Percentiles rank a stretch among this genome's conserved stretches.
These are phyloP conservation scores for Pipistrellus pygmaeus DNA, from an alignment of 2,797 vertebrate species.

Conservation along the genomic window DNA sequence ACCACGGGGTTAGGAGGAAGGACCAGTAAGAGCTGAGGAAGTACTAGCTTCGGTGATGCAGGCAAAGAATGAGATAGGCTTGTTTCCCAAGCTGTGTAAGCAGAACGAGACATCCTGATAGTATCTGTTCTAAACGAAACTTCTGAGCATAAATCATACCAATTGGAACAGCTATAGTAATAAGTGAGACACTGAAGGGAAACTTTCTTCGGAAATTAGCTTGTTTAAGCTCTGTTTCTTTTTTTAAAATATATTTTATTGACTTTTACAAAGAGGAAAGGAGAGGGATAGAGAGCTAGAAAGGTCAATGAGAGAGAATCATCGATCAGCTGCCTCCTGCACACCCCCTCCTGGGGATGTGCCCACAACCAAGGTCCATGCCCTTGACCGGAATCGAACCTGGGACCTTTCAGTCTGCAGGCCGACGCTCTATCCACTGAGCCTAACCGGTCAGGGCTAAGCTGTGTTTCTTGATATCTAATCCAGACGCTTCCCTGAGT, in stretches of 20 bases:
- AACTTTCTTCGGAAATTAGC: neutral
- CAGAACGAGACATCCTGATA: conserved; percentile 44
- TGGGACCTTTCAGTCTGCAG: too few species aligned
- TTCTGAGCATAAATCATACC: conserved; percentile 34
- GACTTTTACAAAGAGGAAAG: too few species aligned
- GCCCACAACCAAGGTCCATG: too few species aligned
- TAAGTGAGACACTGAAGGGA: conserved; percentile 1
- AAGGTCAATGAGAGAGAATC: too few species aligned
- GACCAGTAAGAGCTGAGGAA: neutral
- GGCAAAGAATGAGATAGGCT: neutral
- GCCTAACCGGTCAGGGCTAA: too few species aligned
- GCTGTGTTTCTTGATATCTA: neutral
- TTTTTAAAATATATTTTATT: too few species aligned
- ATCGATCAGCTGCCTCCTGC: too few species aligned
- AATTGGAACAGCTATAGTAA: neutral
- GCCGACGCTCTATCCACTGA: too few species aligned
- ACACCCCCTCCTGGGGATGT: too few species aligned
- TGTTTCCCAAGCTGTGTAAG: neutral
- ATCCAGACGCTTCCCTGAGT: neutral
- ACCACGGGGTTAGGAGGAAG: neutral
- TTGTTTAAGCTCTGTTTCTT: neutral
- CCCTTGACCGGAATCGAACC: too few species aligned
- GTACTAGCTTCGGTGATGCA: neutral
- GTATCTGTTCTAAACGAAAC: conserved; percentile 38
- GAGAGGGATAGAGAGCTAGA: too few species aligned